Conservation (phyloP, 2,113 vertebrate species). For the Epinephelus lanceolatus region DNA sequence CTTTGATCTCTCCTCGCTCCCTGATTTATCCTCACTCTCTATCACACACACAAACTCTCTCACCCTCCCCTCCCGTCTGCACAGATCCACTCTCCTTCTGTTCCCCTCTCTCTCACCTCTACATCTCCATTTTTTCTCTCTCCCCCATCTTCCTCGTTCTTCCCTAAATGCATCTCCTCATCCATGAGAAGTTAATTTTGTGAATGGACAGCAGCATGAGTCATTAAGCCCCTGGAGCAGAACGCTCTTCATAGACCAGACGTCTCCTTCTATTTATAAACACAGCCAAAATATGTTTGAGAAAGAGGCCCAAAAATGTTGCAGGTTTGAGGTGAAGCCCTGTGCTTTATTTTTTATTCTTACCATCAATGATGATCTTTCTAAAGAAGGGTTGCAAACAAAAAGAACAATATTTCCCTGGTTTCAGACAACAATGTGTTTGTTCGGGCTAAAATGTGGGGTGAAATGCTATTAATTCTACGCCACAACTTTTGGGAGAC, state of each 20-base stretch:
- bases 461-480: constrained; percentile 31
- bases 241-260: constrained; percentile 46
- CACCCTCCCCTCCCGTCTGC: not conserved
- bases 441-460: constrained; percentile 14
- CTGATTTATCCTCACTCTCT: constrained; percentile 51
- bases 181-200: constrained; percentile 57
- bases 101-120: constrained; percentile 12
- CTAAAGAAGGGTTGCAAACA: not conserved
- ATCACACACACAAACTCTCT: not conserved
- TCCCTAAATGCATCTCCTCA: constrained; percentile 42
- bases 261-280: constrained; percentile 67
- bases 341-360: constrained; percentile 28
- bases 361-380: not conserved
- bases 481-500: constrained; percentile 13
- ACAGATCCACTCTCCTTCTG: constrained; percentile 1
- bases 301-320: constrained; percentile 39
- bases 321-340: constrained; percentile 23
- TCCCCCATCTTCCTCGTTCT: not conserved
- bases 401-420: not conserved
- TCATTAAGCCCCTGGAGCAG: constrained; percentile 59
- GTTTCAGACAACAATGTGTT: constrained; percentile 12
- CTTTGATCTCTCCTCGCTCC: constrained; percentile 44
- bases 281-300: constrained; percentile 35
- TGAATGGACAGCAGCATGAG: constrained; percentile 70
- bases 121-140: not conserved